Percentiles rank a stretch among this genome's conserved stretches.
These are phyloP conservation scores for Pomatorhinus ruficollis DNA, from an alignment of 2,113 vertebrate genomes.

Conservation along the genomic window DNA sequence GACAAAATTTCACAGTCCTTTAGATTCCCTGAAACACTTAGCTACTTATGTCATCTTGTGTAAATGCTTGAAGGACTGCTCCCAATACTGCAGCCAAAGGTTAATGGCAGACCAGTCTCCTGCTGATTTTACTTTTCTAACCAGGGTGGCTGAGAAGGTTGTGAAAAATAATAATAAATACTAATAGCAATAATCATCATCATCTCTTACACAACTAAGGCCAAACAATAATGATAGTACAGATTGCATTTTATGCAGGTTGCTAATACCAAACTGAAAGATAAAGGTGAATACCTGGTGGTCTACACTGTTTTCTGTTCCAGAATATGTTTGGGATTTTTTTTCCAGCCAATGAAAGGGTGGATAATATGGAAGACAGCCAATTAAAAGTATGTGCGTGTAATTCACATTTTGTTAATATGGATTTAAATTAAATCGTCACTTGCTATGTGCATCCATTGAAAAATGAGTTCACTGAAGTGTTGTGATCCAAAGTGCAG, in stretches of 20 bases:
- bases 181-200: neutral
- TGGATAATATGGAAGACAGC: neutral
- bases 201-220: neutral
- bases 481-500: conserved; percentile 9
- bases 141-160: neutral
- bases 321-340: neutral
- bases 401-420: conserved; percentile 25
- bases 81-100: neutral
- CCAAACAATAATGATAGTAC: neutral
- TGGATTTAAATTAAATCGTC: conserved; percentile 32
- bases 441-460: neutral
- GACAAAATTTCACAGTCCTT: conserved; percentile 43
- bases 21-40: conserved; percentile 42
- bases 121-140: conserved; percentile 38
- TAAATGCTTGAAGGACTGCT: conserved; percentile 1
- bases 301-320: neutral
- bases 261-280: neutral
- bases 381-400: neutral
- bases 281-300: neutral
- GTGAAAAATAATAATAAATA: neutral
- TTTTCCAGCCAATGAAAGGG: neutral
- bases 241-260: neutral
- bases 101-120: conserved; percentile 17
- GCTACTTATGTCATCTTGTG: conserved; percentile 20
- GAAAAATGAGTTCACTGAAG: conserved; percentile 33